phyloP scores from a whole-genome alignment of 2,113 vertebrate genomes.

The Gallinago undulata region DNA sequence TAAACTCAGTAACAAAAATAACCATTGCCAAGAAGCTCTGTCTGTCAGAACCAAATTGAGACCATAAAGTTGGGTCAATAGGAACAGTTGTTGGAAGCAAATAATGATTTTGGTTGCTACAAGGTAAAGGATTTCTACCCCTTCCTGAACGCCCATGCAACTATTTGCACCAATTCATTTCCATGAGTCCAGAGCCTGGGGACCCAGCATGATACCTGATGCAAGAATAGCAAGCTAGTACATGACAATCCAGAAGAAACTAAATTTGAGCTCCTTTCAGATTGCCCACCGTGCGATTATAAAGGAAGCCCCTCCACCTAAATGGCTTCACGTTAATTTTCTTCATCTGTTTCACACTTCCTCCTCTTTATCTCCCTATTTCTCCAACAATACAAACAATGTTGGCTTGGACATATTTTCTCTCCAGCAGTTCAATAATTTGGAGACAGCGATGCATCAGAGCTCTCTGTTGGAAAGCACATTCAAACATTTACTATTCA shows the following conservation, averaged over 20 bases:
- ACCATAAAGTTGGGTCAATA: not conserved
- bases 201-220: not conserved
- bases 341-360: slow-evolving; percentile 33
- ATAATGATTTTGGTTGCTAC: not conserved
- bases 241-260: not conserved
- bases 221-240: not conserved
- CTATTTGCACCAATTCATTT: not conserved
- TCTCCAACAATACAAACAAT: slow-evolving; percentile 53
- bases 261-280: slow-evolving; percentile 10
- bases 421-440: slow-evolving; percentile 74
- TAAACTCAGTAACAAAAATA: not conserved
- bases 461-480: slow-evolving; percentile 70
- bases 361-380: slow-evolving; percentile 3
- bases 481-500: slow-evolving; percentile 71
- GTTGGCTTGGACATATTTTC: slow-evolving; percentile 61
- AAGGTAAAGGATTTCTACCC: not conserved
- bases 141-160: not conserved
- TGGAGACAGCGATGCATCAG: slow-evolving; percentile 69
- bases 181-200: not conserved
- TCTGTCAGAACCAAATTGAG: not conserved
- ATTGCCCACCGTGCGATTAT: not conserved
- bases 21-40: not conserved
- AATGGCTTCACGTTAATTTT: slow-evolving; percentile 43
- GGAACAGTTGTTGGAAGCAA: not conserved
- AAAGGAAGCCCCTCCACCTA: slow-evolving; percentile 14